phyloP scores from a whole-genome alignment of 2,113 vertebrate genomes.

The Eptesicus fuscus region DNA sequence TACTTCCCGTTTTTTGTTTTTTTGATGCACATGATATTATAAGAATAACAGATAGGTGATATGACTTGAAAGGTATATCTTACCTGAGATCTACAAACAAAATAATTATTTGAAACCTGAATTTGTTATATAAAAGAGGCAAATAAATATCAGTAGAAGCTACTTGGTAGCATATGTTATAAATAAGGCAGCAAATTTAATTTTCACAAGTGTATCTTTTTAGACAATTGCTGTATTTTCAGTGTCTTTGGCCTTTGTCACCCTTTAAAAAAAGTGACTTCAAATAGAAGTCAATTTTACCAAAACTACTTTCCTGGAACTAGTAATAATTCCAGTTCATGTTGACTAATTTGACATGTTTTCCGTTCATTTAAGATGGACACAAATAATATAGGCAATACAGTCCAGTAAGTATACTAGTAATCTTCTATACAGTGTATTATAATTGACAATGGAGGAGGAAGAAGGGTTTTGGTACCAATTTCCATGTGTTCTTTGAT shows the following conservation, averaged over 20 bases:
- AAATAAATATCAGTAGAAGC: not conserved
- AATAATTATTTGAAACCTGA: not conserved
- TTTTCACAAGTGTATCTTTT: not conserved
- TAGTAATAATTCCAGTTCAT: not conserved
- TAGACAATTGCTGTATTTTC: not conserved
- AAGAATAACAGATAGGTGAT: not conserved
- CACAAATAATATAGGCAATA: not conserved
- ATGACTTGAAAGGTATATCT: not conserved
- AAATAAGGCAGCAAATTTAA: not conserved
- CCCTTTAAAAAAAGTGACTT: not conserved
- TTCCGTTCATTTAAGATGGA: constrained; percentile 18
- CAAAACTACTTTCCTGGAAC: constrained; percentile 4
- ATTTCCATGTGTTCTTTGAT: not conserved
- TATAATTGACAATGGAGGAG: not conserved
- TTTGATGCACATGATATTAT: not conserved
- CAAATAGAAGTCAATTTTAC: not conserved
- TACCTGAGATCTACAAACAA: not conserved
- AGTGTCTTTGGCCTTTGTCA: not conserved
- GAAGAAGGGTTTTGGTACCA: not conserved
- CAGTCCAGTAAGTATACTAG: not conserved
- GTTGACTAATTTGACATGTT: not conserved
- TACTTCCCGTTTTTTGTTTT: not conserved
- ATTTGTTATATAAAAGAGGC: not conserved
- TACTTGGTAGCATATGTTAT: not conserved
- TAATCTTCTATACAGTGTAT: not conserved